Conservation (phyloP, 2,797 vertebrate species). For the Anguilla pacifica region DNA sequence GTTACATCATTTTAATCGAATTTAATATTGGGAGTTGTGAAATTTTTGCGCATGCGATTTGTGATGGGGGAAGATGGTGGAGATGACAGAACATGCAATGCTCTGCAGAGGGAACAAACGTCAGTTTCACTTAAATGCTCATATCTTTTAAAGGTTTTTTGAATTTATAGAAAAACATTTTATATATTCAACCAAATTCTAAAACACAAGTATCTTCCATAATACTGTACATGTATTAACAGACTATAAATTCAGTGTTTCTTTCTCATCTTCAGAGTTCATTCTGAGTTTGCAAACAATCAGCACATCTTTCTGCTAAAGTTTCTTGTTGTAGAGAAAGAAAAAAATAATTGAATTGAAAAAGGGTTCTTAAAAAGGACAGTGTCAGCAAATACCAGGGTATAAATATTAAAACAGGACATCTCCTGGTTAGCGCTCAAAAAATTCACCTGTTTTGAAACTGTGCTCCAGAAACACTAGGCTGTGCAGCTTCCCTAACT, state of each 20-base stretch:
- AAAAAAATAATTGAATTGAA: not conserved
- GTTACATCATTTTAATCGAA: not conserved
- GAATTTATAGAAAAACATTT: not conserved
- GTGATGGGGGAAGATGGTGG: not conserved
- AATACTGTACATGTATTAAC: not conserved
- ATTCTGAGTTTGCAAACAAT: constrained; percentile 9
- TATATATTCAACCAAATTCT: not conserved
- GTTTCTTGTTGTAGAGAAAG: constrained; percentile 1
- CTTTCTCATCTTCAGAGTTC: not conserved
- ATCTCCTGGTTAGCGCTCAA: constrained; percentile 9
- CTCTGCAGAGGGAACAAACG: not conserved
- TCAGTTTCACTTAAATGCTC: not conserved
- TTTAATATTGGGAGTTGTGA: not conserved
- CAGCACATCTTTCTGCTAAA: constrained; percentile 6
- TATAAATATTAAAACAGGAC: constrained; percentile 41
- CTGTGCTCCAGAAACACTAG: constrained; percentile 9
- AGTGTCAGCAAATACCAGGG: constrained; percentile 14
- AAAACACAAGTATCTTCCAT: not conserved
- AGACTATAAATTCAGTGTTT: not conserved
- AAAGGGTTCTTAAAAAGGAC: constrained; percentile 27
- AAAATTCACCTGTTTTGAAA: constrained; percentile 24
- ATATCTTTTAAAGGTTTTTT: too few relatives aligned
- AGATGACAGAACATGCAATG: not conserved
- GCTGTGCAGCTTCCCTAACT: constrained; percentile 19
- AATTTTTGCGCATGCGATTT: not conserved